Evolutionary conservation across 1,140 invertebrate genomes (phyloP).

Genomic region (Formica exsecta): DNA sequence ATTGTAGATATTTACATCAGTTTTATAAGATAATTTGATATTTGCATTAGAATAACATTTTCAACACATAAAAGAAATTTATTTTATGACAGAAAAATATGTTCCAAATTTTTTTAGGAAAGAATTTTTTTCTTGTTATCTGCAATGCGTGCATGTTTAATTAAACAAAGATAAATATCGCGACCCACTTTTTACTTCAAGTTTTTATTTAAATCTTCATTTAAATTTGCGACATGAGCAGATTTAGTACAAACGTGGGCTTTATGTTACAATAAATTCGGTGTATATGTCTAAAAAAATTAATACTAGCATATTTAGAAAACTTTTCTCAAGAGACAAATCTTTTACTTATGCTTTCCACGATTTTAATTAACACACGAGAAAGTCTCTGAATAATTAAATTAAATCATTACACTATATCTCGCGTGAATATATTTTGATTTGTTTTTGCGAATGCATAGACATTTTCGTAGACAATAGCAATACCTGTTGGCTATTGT

Average conservation of each 20-base stretch:
- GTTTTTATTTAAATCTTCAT: slow-evolving; percentile 13
- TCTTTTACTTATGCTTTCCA: no score
- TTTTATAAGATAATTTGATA: slow-evolving; percentile 27
- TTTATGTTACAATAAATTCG: background rate
- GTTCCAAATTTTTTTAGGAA: background rate
- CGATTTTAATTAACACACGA: no score
- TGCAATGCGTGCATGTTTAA: background rate
- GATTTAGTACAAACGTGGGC: background rate
- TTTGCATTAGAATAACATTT: slow-evolving; percentile 20
- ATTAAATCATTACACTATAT: background rate
- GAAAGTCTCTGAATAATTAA: no score
- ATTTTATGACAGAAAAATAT: background rate
- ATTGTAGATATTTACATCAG: background rate
- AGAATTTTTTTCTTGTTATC: background rate
- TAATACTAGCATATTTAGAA: background rate
- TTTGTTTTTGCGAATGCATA: background rate
- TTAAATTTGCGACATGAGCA: background rate
- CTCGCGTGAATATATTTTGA: background rate
- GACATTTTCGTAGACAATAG: slow-evolving; percentile 3
- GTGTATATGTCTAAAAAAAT: background rate
- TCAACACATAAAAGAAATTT: background rate
- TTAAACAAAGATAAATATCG: background rate
- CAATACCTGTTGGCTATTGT: background rate
- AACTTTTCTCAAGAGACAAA: no score
- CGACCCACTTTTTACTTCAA: slow-evolving; percentile 21